Evolutionary conservation across 2,113 vertebrate genomes (phyloP), one percentile per base, ranked within the genome.

Genomic region (Caranx melampygus): DNA sequence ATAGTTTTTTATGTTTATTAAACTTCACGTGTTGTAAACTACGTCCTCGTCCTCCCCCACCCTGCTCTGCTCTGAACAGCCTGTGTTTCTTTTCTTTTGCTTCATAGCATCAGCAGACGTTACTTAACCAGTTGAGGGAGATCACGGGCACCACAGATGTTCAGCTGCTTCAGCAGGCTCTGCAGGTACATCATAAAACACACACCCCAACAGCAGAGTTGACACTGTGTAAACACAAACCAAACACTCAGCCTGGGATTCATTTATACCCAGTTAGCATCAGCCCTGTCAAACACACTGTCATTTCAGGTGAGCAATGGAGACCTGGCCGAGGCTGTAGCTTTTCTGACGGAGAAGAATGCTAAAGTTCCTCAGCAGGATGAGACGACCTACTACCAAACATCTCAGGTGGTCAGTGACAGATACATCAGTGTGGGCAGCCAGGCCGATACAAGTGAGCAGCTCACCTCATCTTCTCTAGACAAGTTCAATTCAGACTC

Each of bases 391-490:
- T 99, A 98, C 85, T 98, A 98, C 85, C 98, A 98, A 89, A 98
- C 98, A 10, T 96, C 97, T 0, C 96, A 98, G 90, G 95, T 96
- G 78, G 95, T 96, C 87, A 98, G 96, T 62, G 98, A 99, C 90
- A 92, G 97, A 94, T 99, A 98, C 61, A 99, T 99, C 95, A 99
- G 98, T 2, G 97, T 99, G 93, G 98, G 97, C 91, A 99, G 97
- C 93, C 98, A 99, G 89, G 97, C 98, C 74, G 98, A 99, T 77
- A 96, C 97, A 74, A 99, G 98, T 99, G 95, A 90, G 98, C 93
- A 76, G 80, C 75, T 67, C 0, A 55, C 52, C 26, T 61, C 0
- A 57, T 44, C 26, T 4, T 78, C 45, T 44, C 26, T 26, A 26
- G 26, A 26, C 26, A 26, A 1, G 61, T 14, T 63, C 40, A 21